phyloP scores from a whole-genome alignment of 2,888 invertebrate genomes.

The Lordiphosa fenestrarum region DNA sequence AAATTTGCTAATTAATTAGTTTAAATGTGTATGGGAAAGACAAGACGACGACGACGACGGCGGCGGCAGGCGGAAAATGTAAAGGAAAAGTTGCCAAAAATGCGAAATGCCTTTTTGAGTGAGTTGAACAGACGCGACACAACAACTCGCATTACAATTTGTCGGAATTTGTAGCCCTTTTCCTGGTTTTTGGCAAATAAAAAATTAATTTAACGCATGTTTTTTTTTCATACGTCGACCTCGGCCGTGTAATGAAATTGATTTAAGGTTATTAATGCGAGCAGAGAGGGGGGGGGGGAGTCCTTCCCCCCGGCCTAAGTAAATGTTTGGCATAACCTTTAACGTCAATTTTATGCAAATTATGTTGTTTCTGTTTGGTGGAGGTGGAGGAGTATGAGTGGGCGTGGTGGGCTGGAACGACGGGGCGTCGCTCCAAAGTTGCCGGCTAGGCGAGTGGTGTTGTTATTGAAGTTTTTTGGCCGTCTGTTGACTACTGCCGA shows the following conservation, averaged over 20 bases:
- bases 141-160: constrained; percentile 60
- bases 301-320: constrained; percentile 72
- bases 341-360: constrained; percentile 81
- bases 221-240: constrained; percentile 31
- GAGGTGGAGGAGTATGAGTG: constrained; percentile 16
- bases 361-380: constrained; percentile 69
- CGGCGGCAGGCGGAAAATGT: neutral
- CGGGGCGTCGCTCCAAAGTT: constrained; percentile 64
- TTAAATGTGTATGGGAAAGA: constrained; percentile 34
- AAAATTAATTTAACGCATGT: constrained; percentile 78
- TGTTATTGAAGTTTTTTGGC: constrained; percentile 72
- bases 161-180: constrained; percentile 62
- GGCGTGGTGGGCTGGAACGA: constrained; percentile 61
- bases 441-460: constrained; percentile 43
- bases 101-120: neutral
- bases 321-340: constrained; percentile 79
- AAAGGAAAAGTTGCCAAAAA: constrained; percentile 1
- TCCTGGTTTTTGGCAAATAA: constrained; percentile 49
- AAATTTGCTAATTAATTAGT: constrained; percentile 71
- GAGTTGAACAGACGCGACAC: too few relatives aligned
- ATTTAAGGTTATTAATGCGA: constrained; percentile 76
- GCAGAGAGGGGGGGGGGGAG: too few relatives aligned
- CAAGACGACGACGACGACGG: too few relatives aligned
- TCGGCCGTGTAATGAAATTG: constrained; percentile 65
- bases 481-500: constrained; percentile 21